Conservation (phyloP, 2,113 vertebrate species). For the Scalopus aquaticus region DNA sequence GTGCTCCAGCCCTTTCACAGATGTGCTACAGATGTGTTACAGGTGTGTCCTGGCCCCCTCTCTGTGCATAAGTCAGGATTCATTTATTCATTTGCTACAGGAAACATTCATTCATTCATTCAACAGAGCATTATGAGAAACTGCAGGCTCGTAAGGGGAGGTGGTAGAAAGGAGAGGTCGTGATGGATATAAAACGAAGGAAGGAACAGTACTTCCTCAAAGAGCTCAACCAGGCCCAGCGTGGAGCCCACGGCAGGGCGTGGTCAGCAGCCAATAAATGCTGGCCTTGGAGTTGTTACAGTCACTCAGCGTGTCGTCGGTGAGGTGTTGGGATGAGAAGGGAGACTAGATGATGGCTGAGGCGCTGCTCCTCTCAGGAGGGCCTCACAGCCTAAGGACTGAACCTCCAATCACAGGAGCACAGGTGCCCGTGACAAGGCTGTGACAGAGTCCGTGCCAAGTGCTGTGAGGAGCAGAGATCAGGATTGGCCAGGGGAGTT, state of each 20-base stretch:
- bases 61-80: constrained; percentile 5
- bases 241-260: neutral
- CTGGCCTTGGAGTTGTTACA: neutral
- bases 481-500: neutral
- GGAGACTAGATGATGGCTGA: neutral
- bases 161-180: neutral
- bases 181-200: neutral
- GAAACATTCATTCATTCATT: neutral
- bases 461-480: neutral
- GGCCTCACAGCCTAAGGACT: neutral
- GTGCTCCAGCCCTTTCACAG: neutral
- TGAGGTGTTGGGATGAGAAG: neutral
- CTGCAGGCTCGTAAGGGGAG: neutral
- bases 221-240: neutral
- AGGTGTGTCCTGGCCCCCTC: neutral
- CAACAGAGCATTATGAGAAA: neutral
- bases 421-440: neutral
- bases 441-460: neutral
- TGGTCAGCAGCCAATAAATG: neutral
- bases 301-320: neutral
- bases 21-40: neutral
- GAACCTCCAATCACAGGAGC: neutral
- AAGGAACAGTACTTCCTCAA: neutral
- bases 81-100: neutral
- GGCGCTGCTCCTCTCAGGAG: neutral